phyloP scores from a whole-genome alignment of 2,888 invertebrate genomes.

The Cloeon dipterum region DNA sequence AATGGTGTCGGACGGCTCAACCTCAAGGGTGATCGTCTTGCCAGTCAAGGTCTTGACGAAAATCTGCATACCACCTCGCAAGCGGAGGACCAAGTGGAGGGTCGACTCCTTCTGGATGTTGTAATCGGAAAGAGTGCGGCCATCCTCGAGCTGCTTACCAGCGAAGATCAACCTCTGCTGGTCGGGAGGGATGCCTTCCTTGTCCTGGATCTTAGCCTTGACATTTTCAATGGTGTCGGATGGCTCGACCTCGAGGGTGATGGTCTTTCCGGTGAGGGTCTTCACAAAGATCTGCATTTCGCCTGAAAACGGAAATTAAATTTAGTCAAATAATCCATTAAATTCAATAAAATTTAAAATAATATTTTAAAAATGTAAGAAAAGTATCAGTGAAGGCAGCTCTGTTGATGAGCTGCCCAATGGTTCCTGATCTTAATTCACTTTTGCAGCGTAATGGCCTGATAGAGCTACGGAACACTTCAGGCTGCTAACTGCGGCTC shows the following conservation, averaged over 20 bases:
- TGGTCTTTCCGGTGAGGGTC: conserved; percentile 27
- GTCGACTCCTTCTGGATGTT: conserved; percentile 31
- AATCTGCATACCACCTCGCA: conserved; percentile 41
- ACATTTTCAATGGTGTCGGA: conserved; percentile 29
- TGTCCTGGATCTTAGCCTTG: conserved; percentile 22
- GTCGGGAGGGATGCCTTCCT: conserved; percentile 20
- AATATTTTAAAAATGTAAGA: too few relatives aligned
- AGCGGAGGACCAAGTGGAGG: conserved; percentile 30
- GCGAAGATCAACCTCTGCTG: conserved; percentile 28
- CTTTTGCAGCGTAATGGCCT: too few relatives aligned
- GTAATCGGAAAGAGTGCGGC: conserved; percentile 28
- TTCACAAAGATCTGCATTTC: conserved; percentile 38
- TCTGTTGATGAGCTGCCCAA: too few relatives aligned
- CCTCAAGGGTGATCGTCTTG: conserved; percentile 24
- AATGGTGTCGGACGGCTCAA: conserved; percentile 27
- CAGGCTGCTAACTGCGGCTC: too few relatives aligned
- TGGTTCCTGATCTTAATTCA: too few relatives aligned
- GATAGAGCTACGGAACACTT: too few relatives aligned
- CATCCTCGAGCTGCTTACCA: conserved; percentile 32
- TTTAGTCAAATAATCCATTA: too few relatives aligned
- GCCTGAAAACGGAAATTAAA: too few relatives aligned
- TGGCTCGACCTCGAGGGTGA: conserved; percentile 24
- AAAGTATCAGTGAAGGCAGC: too few relatives aligned
- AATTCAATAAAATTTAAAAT: too few relatives aligned
- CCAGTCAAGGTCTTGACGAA: conserved; percentile 30